Conservation (phyloP, 2,113 vertebrate genomes). For the Lota lota region DNA sequence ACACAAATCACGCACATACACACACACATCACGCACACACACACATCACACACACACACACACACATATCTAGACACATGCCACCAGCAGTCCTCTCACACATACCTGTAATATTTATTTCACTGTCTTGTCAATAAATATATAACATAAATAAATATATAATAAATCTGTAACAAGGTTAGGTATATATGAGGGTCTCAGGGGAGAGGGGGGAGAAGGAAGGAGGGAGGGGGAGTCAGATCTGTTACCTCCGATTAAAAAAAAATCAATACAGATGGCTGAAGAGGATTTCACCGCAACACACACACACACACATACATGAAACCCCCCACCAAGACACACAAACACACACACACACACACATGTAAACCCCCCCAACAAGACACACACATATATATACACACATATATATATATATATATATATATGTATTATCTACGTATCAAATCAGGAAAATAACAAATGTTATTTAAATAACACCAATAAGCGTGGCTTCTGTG, state of each 20-base stretch:
- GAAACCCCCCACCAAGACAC: constrained; percentile 9
- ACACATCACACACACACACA: no score
- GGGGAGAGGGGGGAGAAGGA: constrained; percentile 79
- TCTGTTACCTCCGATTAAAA: constrained; percentile 84
- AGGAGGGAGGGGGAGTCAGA: constrained; percentile 81
- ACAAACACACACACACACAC: constrained; percentile 31
- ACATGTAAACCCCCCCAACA: background rate
- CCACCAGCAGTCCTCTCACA: constrained; percentile 60
- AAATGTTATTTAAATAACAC: no score
- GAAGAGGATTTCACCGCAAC: constrained; percentile 23
- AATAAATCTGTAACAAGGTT: constrained; percentile 76
- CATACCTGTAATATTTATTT: constrained; percentile 90
- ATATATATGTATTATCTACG: no score
- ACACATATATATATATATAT: constrained; percentile 15
- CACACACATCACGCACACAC: no score
- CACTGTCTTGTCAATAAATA: constrained; percentile 92
- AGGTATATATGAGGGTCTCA: constrained; percentile 85
- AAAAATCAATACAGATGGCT: constrained; percentile 73
- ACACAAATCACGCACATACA: no score
- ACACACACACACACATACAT: constrained; percentile 10
- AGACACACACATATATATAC: constrained; percentile 8
- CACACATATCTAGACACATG: no score
- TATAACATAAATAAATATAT: constrained; percentile 19
- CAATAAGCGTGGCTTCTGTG: no score
- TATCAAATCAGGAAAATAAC: no score